Percentiles rank a stretch among this genome's conserved stretches.
phyloP scores from a whole-genome alignment of 2,888 invertebrate genomes.

The Papilio elwesi region DNA sequence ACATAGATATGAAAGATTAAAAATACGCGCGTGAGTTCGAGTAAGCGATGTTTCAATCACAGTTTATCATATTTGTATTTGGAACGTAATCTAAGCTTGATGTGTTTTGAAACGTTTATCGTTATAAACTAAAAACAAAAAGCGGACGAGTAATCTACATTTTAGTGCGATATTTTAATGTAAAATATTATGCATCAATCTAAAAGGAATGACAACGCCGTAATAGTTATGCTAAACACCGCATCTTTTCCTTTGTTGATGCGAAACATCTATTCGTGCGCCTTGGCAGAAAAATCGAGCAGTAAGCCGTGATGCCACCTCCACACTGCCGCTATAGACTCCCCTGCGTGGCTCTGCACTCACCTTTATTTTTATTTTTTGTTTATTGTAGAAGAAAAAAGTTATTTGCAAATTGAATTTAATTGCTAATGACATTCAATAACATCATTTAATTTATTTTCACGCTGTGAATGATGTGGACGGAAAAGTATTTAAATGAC shows the following conservation, averaged over 20 bases:
- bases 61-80: constrained; percentile 1
- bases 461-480: constrained; percentile 8
- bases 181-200: neutral
- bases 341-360: too few relatives aligned
- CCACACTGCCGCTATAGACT: too few relatives aligned
- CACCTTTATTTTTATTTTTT: too few relatives aligned
- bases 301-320: too few relatives aligned
- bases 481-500: constrained; percentile 15
- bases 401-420: neutral
- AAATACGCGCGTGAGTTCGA: neutral
- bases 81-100: neutral
- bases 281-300: too few relatives aligned
- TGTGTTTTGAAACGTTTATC: neutral
- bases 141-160: neutral
- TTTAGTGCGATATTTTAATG: neutral
- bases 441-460: neutral
- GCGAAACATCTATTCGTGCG: too few relatives aligned
- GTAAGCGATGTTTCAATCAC: neutral
- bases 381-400: too few relatives aligned
- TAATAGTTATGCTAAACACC: too few relatives aligned
- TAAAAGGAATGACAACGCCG: too few relatives aligned
- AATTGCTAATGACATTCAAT: constrained; percentile 6
- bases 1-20: neutral
- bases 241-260: too few relatives aligned
- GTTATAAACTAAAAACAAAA: neutral